Evolutionary conservation across 92 coral and sea anemone species (phyloP), one percentile per base, ranked within the genome.

Genomic region (Galaxea fascicularis): DNA sequence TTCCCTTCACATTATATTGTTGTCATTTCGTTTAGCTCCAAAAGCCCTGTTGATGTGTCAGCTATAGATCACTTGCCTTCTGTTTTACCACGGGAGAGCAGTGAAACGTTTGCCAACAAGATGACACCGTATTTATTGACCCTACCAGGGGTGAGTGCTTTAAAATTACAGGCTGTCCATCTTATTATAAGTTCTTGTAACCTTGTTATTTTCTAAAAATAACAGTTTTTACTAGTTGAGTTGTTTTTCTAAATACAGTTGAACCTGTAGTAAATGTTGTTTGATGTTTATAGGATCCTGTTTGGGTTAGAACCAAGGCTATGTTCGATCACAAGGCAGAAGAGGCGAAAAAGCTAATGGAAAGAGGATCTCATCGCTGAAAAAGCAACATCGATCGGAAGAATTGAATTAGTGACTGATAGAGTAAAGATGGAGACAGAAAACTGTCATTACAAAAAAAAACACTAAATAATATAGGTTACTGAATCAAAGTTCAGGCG

Each of bases 41-140:
- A 71, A 60, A 95, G 71, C 70, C 90, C 92, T n/a, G 76, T 95
- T 58, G 96, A 95, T 70, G 88, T 95, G 71, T 57, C 91, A 27
- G 94, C 95, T 35, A 93, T 95, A 45, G 98, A 95, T 64, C 86
- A 94, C 77, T 86, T 95, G 49, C 98, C 98, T 12, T 95, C 98
- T 45, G 87, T 93, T 29, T 90, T 95, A 12, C 96, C 98, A 10
- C 85, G 89, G 65, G 96, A 95, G 58, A 90, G 94, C 67, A 95
- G 98, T 77, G 82, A 80, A 80, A 68, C 62, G 65, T 95, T 93
- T 86, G 96, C 96, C 7, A 71, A 83, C 65, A 91, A 83, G 73
- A 76, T 95, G 75, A 78, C 93, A n/a, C 93, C 98, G 30, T 90
- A 82, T 66, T 85, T 95, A 27, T 45, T 75, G 79, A 86, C 27